phyloP scores from a whole-genome alignment of 2,888 invertebrate species.

The Plebejus argus region DNA sequence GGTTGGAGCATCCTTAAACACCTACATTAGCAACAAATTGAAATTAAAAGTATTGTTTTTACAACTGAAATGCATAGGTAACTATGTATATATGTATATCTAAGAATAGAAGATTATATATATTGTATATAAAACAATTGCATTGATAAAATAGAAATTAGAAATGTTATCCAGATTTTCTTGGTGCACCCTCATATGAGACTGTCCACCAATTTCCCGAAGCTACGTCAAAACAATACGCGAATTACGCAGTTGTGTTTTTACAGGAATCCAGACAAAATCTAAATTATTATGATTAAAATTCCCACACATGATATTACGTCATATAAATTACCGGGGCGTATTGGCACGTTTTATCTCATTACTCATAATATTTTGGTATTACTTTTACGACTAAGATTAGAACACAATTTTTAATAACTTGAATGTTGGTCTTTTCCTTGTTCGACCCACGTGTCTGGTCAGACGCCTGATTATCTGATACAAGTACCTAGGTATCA shows the following conservation, averaged over 20 bases:
- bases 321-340: background rate
- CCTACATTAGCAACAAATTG: no score
- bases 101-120: no score
- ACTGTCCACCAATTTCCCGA: constrained; percentile 14
- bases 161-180: background rate
- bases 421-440: background rate
- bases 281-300: background rate
- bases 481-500: background rate
- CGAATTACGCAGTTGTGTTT: constrained; percentile 12
- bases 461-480: background rate
- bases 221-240: constrained; percentile 21
- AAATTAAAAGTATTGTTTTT: no score
- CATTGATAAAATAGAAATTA: background rate
- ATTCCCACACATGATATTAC: background rate
- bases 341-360: background rate
- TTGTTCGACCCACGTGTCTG: background rate
- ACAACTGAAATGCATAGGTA: no score
- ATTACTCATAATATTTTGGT: constrained; percentile 4
- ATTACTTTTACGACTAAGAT: background rate
- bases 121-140: no score
- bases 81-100: no score
- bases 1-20: no score
- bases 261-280: constrained; percentile 4
- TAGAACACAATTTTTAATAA: background rate
- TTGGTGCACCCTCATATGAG: background rate